phyloP scores from a whole-genome alignment of 2,797 vertebrate species.

The Monodelphis domestica region DNA sequence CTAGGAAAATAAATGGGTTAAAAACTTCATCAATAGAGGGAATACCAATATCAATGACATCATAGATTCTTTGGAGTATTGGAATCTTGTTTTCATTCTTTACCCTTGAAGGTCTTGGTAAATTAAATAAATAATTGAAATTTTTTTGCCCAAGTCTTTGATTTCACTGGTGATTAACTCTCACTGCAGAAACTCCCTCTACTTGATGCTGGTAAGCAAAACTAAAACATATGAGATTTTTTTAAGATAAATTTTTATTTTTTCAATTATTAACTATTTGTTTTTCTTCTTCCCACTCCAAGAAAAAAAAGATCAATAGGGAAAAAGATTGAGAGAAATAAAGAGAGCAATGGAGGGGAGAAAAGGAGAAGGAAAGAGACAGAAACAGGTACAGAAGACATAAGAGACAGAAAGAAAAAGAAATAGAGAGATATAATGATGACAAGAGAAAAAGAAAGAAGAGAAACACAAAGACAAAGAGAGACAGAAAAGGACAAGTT shows the following conservation, averaged over 20 bases:
- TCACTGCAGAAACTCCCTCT: neutral
- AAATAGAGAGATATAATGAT: too few relatives aligned
- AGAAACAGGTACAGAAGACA: neutral
- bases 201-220: neutral
- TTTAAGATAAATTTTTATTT: neutral
- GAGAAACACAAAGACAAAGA: too few relatives aligned
- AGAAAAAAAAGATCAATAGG: too few relatives aligned
- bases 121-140: neutral
- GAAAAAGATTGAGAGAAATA: neutral
- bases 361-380: neutral
- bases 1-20: neutral
- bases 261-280: neutral
- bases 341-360: neutral
- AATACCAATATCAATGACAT: neutral
- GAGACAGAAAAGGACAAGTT: too few relatives aligned
- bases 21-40: neutral
- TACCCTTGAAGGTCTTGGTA: neutral
- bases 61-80: neutral
- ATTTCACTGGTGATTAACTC: neutral
- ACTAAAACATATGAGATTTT: neutral
- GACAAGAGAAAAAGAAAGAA: too few relatives aligned
- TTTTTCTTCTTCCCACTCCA: neutral
- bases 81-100: neutral
- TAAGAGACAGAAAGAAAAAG: too few relatives aligned
- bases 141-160: neutral